Evolutionary conservation across 2,888 invertebrate genomes (phyloP), one percentile per base, ranked within the genome.

Genomic region (Stenurella melanura): DNA sequence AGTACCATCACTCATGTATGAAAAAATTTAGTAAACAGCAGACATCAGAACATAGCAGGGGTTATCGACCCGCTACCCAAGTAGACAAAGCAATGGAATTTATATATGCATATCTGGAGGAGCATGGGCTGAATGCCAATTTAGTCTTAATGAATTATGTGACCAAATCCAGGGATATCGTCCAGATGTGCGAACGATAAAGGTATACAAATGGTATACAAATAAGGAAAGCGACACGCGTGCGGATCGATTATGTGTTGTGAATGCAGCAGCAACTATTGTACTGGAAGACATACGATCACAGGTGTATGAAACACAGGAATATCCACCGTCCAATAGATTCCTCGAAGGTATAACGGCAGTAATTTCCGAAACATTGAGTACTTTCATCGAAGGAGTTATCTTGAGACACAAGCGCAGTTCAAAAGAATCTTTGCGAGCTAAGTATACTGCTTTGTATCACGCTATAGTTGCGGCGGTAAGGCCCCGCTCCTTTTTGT

Each of bases 251-350:
- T 69, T 71, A 7, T 69, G 81, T 54, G 70, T 83, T 73, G 78
- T 83, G 50, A 26, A 72, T 18, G 77, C 75, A 72, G 83, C 83
- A 19, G 82, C 80, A 50, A 79, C 76, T 34, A 83, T 83, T 64
- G 75, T 83, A 70, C 17, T 73, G 15, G 81, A 79, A 64, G 77
- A 75, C 30, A 77, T 77, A n/a, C 42, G 77, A 17, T 42, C 34
- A 9, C 19, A 38, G 54, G 61, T 58, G 11, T 74, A 77, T 50
- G 72, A 74, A 11, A 67, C 38, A 80, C 79, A 64, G 80, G 17
- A 60, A 21, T 71, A 61, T 50, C 61, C 71, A 21, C 77, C 64
- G 42, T 69, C 74, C 11, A 74, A 77, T 67, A 66, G 18, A 7
- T 77, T 77, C 64, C 56, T 74, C 1, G 64, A 75, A 15, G 26